Conservation (phyloP, 2,888 invertebrate genomes). For the Augochlorella aurata region DNA sequence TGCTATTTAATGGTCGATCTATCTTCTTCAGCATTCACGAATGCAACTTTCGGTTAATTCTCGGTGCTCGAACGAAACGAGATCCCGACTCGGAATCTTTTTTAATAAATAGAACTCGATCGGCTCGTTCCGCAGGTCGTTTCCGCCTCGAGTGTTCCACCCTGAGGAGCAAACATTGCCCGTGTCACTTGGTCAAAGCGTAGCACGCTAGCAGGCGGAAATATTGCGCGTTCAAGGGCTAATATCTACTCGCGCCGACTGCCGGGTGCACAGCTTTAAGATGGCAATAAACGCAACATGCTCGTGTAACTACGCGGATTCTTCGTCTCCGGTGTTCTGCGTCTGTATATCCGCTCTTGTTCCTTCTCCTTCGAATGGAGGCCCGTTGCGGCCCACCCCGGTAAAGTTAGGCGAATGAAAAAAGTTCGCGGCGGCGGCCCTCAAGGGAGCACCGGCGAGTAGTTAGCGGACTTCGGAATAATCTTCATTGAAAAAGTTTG, state of each 20-base stretch:
- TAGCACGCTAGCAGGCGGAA: neutral
- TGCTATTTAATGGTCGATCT: too few relatives aligned
- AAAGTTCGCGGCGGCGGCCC: slow-evolving; percentile 75
- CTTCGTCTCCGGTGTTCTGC: slow-evolving; percentile 60
- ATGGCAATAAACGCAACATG: slow-evolving; percentile 66
- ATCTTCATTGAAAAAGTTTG: slow-evolving; percentile 82
- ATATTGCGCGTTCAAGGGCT: slow-evolving; percentile 49
- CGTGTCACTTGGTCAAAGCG: slow-evolving; percentile 4
- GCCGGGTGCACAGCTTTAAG: slow-evolving; percentile 60
- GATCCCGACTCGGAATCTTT: neutral
- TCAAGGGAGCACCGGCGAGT: slow-evolving; percentile 74
- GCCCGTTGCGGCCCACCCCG: slow-evolving; percentile 57
- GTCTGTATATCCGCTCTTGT: slow-evolving; percentile 22
- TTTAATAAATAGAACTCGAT: neutral
- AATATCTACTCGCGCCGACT: slow-evolving; percentile 50
- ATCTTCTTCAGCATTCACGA: too few relatives aligned
- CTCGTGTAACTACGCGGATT: slow-evolving; percentile 54
- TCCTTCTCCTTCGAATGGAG: slow-evolving; percentile 55
- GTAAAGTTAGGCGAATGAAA: slow-evolving; percentile 77
- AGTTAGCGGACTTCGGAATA: slow-evolving; percentile 79
- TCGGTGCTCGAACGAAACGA: too few relatives aligned
- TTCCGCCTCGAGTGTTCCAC: slow-evolving; percentile 24
- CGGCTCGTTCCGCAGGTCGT: neutral
- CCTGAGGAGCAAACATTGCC: neutral
- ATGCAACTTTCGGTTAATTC: too few relatives aligned